phyloP scores from a whole-genome alignment of 2,888 invertebrate species.

The Tenthredo livida region DNA sequence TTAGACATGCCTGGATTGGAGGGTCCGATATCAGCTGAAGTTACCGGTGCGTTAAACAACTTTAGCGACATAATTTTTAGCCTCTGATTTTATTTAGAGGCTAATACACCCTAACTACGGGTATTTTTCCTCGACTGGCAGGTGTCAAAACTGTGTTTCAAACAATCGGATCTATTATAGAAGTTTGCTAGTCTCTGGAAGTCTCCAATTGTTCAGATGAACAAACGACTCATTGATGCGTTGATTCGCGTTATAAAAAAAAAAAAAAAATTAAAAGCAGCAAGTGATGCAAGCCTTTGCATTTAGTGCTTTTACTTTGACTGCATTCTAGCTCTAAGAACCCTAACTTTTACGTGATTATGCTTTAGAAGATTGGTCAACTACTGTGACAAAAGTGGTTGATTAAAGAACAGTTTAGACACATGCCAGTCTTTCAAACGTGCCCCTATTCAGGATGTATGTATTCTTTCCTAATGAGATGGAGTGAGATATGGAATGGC shows the following conservation, averaged over 20 bases:
- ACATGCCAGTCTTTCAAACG: neutral
- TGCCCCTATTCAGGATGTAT: neutral
- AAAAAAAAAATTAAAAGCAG: neutral
- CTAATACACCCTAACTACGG: neutral
- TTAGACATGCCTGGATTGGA: constrained; percentile 77
- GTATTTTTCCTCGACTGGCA: neutral
- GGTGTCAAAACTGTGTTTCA: neutral
- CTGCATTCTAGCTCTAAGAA: constrained; percentile 17
- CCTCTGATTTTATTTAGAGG: neutral
- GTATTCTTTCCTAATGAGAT: neutral
- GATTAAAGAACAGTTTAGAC: neutral
- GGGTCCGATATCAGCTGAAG: constrained; percentile 77
- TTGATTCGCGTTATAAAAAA: too few relatives aligned
- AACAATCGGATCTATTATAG: neutral
- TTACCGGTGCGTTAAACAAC: constrained; percentile 77
- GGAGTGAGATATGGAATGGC: neutral
- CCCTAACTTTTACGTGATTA: too few relatives aligned
- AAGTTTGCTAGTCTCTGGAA: neutral
- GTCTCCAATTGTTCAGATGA: neutral
- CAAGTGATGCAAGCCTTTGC: neutral
- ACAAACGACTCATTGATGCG: neutral
- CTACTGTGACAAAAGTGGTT: neutral
- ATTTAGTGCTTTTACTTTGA: constrained; percentile 10
- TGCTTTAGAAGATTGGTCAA: too few relatives aligned
- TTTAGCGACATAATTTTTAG: neutral